phyloP scores from a whole-genome alignment of 2,113 vertebrate genomes.

The Sphyrna mokarran region DNA sequence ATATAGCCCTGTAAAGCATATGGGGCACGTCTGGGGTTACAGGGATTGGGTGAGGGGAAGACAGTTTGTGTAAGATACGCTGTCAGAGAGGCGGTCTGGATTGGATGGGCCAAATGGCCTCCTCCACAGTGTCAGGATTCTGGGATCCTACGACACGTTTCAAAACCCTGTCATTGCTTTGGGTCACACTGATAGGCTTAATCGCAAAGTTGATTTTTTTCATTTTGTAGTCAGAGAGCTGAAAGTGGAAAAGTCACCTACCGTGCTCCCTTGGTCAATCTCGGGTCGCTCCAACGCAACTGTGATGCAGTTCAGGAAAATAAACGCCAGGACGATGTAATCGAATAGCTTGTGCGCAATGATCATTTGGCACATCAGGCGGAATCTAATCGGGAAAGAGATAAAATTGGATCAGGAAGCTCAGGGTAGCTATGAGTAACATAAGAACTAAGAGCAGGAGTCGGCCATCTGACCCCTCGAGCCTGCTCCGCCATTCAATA shows the following conservation, averaged over 20 bases:
- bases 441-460: too few species aligned
- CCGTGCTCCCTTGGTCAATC: slow-evolving; percentile 88
- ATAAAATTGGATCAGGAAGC: not conserved
- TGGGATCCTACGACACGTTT: not conserved
- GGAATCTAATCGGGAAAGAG: slow-evolving; percentile 66
- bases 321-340: slow-evolving; percentile 89
- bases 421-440: too few species aligned
- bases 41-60: too few species aligned
- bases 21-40: too few species aligned
- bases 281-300: slow-evolving; percentile 94
- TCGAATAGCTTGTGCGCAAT: slow-evolving; percentile 96
- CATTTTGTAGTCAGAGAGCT: not conserved
- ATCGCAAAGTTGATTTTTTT: not conserved
- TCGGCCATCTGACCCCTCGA: too few species aligned
- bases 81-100: too few species aligned
- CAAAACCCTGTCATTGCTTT: not conserved
- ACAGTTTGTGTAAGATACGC: too few species aligned
- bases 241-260: slow-evolving; percentile 51
- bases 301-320: slow-evolving; percentile 98
- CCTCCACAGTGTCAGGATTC: too few species aligned
- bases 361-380: slow-evolving; percentile 85
- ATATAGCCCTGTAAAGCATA: too few species aligned
- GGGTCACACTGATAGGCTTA: not conserved
- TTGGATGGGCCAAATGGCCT: too few species aligned
- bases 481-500: too few species aligned